Evolutionary conservation across 2,888 invertebrate species (phyloP), one percentile per base, ranked within the genome.

Genomic region (Craniophora ligustri): DNA sequence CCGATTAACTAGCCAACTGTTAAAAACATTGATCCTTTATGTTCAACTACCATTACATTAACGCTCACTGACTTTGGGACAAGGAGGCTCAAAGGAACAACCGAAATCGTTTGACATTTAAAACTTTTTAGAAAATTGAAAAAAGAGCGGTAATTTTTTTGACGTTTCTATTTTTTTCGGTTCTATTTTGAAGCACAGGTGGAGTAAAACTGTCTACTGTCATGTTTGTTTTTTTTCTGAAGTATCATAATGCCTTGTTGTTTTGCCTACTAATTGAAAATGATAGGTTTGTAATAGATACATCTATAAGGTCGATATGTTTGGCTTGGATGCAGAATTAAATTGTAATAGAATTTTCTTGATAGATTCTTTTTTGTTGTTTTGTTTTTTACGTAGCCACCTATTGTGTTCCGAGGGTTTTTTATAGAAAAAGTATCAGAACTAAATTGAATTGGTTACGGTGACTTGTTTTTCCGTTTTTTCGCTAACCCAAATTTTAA

Each of bases 1-100:
- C 81, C 83, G 89, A 91, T 91, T 89, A 90, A 85, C 87, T 82
- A 88, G 81, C 86, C 86, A 87, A 82, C 87, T 84, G 83, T 84
- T 83, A 85, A 85, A 78, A 85, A 84, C 79, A 80, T 80, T 78
- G 84, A 85, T 81, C 81, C 75, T 76, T 76, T 73, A 76, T 75
- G 71, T 78, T 73, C 69, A 59, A 84, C 87, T 85, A 85, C 87
- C 76, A 82, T 82, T 79, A 81, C 80, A 73, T 84, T 82, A 75
- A 84, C 85, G 86, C 84, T 84, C 72, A 76, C 79, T 83, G 79
- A 77, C 50, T 82, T 81, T 75, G 4, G 10, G 67, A 72, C 67
- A 68, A 69, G 66, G 53, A 30, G 35, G 57, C n/a, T n/a, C n/a
- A 45, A 50, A 62, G 65, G 67, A 39, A 35, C 47, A 19, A 46